phyloP scores from a whole-genome alignment of 2,888 invertebrate genomes.

The Endotricha flammealis region DNA sequence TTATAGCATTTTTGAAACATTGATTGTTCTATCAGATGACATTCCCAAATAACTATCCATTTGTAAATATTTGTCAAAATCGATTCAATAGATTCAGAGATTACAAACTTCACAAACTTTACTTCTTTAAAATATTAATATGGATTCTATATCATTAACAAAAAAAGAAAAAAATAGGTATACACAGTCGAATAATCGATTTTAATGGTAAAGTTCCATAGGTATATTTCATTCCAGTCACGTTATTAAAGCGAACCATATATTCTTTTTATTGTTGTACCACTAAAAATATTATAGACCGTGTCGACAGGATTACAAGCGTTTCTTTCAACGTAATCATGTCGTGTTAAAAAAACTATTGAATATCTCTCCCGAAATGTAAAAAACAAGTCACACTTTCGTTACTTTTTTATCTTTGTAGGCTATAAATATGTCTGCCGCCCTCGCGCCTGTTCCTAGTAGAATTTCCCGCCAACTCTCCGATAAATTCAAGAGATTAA shows the following conservation, averaged over 20 bases:
- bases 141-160: no score
- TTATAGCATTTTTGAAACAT: no score
- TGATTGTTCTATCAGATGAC: no score
- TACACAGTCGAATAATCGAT: no score
- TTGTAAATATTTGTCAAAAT: no score
- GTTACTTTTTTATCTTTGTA: constrained; percentile 54
- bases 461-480: constrained; percentile 43
- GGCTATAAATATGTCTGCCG: constrained; percentile 65
- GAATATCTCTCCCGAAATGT: constrained; percentile 48
- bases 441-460: constrained; percentile 49
- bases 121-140: no score
- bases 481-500: constrained; percentile 71
- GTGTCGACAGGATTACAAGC: constrained; percentile 46
- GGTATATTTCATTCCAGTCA: constrained; percentile 1
- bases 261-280: constrained; percentile 12
- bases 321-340: constrained; percentile 45
- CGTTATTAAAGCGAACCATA: constrained; percentile 4
- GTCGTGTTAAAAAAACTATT: constrained; percentile 33
- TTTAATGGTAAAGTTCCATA: no score
- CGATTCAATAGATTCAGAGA: no score
- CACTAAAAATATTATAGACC: constrained; percentile 28
- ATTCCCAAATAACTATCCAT: no score
- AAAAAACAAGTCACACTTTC: constrained; percentile 47
- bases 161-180: no score
- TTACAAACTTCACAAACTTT: no score